Evolutionary conservation across 2,113 vertebrate genomes (phyloP).

Genomic region (Gambusia holbrooki): DNA sequence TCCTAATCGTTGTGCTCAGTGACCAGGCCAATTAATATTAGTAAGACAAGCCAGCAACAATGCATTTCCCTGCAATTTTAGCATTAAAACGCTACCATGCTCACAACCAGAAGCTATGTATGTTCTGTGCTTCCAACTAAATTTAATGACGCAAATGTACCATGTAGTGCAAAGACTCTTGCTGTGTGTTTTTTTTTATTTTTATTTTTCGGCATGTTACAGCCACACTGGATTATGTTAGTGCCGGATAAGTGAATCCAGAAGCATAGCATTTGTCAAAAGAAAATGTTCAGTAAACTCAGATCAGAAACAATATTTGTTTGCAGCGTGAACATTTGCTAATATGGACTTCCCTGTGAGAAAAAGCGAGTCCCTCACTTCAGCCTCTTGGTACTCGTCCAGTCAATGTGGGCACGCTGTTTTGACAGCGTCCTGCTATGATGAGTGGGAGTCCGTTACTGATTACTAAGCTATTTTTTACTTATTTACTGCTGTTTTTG

Average conservation of each 20-base stretch:
- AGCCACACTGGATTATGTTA: no score
- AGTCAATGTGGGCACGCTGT: neutral
- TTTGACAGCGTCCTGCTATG: neutral
- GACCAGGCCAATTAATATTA: neutral
- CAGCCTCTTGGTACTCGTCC: neutral
- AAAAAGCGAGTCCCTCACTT: no score
- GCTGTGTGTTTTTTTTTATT: no score
- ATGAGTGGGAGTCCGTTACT: neutral
- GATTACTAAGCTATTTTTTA: neutral
- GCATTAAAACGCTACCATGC: neutral
- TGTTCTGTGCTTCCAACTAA: no score
- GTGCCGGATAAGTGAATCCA: neutral
- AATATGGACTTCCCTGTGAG: no score
- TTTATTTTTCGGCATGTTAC: no score
- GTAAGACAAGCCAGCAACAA: neutral
- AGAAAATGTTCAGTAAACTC: neutral
- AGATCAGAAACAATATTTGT: neutral
- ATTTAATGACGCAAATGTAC: no score
- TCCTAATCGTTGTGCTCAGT: neutral
- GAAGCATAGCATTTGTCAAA: neutral
- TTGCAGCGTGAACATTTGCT: neutral
- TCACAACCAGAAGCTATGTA: neutral
- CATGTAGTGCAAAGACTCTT: no score
- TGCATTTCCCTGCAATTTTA: neutral
- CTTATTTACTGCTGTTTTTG: no score